Conservation (phyloP, 1,140 invertebrate species). For the Zaprionus inermis region DNA sequence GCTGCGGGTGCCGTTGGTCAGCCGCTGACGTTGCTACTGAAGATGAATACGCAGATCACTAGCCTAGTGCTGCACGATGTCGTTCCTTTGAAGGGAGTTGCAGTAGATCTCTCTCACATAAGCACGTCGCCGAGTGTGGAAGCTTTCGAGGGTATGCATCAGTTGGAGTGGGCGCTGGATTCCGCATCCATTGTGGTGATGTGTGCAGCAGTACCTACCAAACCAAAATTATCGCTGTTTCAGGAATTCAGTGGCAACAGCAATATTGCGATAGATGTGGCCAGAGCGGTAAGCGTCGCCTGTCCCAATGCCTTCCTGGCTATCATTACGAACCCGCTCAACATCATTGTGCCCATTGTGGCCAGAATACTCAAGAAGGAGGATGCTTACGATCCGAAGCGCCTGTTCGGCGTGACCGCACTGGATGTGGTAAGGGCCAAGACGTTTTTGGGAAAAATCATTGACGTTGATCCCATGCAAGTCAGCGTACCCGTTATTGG, state of each 20-base stretch:
- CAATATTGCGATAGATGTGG: conserved; percentile 95
- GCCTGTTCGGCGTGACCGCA: conserved; percentile 97
- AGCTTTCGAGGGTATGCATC: conserved; percentile 87
- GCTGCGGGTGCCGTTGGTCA: conserved; percentile 93
- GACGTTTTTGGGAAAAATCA: conserved; percentile 94
- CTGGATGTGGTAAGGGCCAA: conserved; percentile 97
- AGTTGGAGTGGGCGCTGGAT: conserved; percentile 19
- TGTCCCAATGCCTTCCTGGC: conserved; percentile 95
- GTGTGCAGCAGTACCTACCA: conserved; percentile 97
- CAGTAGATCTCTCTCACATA: conserved; percentile 94
- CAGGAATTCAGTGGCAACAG: conserved; percentile 99
- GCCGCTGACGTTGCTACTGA: conserved; percentile 89
- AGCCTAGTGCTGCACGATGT: conserved; percentile 92
- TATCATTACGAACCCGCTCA: conserved; percentile 98
- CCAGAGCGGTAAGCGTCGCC: conserved; percentile 89
- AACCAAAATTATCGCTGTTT: conserved; percentile 95
- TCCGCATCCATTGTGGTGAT: conserved; percentile 94
- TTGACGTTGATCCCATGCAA: conserved; percentile 90
- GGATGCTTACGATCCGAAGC: conserved; percentile 94
- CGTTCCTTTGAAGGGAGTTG: conserved; percentile 90
- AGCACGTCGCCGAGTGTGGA: conserved; percentile 89
- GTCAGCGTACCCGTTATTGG: conserved; percentile 97
- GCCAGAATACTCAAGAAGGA: conserved; percentile 94
- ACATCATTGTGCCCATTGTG: conserved; percentile 98
- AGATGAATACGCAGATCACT: conserved; percentile 88